phyloP scores from a whole-genome alignment of 2,113 vertebrate genomes.

The Hydrolagus affinis region DNA sequence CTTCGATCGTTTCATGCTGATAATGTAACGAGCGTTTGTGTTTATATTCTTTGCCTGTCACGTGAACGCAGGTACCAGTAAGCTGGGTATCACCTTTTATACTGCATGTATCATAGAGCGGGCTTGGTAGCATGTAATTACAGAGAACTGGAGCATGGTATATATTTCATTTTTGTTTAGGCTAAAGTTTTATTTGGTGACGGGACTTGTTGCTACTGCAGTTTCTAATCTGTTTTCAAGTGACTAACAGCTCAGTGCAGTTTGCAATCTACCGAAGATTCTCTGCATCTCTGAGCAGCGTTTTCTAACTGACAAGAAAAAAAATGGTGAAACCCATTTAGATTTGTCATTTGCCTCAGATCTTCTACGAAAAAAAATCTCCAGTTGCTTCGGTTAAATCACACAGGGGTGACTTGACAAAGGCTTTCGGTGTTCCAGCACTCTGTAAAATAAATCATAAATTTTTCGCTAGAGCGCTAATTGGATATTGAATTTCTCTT shows the following conservation, averaged over 20 bases:
- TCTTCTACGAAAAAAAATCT: slow-evolving; percentile 65
- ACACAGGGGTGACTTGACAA: slow-evolving; percentile 41
- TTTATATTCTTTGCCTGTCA: slow-evolving; percentile 25
- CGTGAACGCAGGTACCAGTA: slow-evolving; percentile 14
- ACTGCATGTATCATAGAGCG: slow-evolving; percentile 30
- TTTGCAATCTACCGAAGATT: slow-evolving; percentile 60
- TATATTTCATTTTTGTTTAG: slow-evolving; percentile 20
- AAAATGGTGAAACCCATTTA: slow-evolving; percentile 50
- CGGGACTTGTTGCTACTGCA: neutral
- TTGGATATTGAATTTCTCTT: slow-evolving; percentile 17
- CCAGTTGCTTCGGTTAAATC: slow-evolving; percentile 59
- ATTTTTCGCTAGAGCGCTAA: neutral
- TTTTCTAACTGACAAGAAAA: slow-evolving; percentile 54
- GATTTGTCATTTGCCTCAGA: slow-evolving; percentile 64
- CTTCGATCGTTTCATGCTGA: slow-evolving; percentile 12
- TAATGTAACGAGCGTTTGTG: slow-evolving; percentile 8
- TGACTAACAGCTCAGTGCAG: slow-evolving; percentile 61
- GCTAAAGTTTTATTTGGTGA: slow-evolving; percentile 20
- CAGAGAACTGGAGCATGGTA: slow-evolving; percentile 22
- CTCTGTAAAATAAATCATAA: neutral
- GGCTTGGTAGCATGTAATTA: slow-evolving; percentile 21
- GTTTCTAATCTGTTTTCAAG: slow-evolving; percentile 41
- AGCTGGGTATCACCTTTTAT: slow-evolving; percentile 26
- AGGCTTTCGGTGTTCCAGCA: slow-evolving; percentile 19
- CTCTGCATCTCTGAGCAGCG: slow-evolving; percentile 53